Evolutionary conservation across 2,888 invertebrate genomes (phyloP), one percentile per base, ranked within the genome.

Genomic region (Sussaba pulchella): DNA sequence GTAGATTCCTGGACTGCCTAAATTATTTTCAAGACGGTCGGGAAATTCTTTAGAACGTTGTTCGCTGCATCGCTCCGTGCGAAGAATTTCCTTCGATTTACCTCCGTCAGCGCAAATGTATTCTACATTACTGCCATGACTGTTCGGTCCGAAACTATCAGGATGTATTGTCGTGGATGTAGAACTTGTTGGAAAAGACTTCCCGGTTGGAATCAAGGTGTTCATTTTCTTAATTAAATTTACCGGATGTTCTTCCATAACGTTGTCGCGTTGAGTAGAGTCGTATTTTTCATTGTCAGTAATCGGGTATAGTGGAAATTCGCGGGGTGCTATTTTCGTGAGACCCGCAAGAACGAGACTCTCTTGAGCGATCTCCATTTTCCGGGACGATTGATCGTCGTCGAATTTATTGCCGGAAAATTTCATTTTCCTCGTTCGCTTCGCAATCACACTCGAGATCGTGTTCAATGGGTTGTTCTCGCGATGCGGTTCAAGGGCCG

Each of bases 191-290:
- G 59, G 52, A 24, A 31, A 21, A 57, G 57, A 24, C 10, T 19
- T 12, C 31, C 52, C 75, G 9, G 52, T 47, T 24, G 26, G 50
- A 17, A 50, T 17, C 26, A 8, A 39, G 54, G 64, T 41, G 63
- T 57, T 36, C 41, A 77, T 77, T 81, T 69, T 54, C 31, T 14
- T 41, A 9, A 73, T 64, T 45, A n/a, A 43, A 39, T 76, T 69
- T 26, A 24, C 57, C 63, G 21, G 57, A 64, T 36, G 47, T 24
- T 69, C 21, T 47, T 31, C 1, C 41, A 36, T 21, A 45, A 57
- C 17, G 14, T 9, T 47, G 19, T 50, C 14, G 24, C 47, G 17
- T 54, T 57, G 36, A 17, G 31, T 31, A 41, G 39, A 39, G 12
- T 47, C 24, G 14, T 19, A n/a, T 26, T 54, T 26, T 17, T 26